These are phyloP conservation scores for Periophthalmus modestus DNA, from an alignment of 2,113 vertebrate species.

Conservation along the genomic window DNA sequence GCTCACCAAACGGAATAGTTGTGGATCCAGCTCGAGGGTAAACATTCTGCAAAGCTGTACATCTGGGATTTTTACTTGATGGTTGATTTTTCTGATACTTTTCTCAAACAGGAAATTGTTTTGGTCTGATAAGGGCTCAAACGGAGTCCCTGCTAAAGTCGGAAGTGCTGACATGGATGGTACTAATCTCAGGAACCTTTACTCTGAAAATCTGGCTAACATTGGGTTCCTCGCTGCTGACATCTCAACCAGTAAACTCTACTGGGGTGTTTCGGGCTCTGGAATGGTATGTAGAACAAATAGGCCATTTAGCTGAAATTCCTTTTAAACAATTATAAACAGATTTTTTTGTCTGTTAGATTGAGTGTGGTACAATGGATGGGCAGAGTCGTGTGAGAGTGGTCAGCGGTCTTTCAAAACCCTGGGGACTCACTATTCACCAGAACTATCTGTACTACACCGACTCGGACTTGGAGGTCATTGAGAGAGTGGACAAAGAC, in stretches of 20 bases:
- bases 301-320: neutral
- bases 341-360: conserved; percentile 48
- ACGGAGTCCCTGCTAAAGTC: conserved; percentile 75
- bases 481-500: conserved; percentile 76
- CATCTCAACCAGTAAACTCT: conserved; percentile 66
- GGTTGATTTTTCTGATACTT: neutral
- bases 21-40: conserved; percentile 76
- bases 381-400: conserved; percentile 57
- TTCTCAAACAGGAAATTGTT: conserved; percentile 67
- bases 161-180: conserved; percentile 76
- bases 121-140: conserved; percentile 75
- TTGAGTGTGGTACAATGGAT: conserved; percentile 75
- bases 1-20: conserved; percentile 69
- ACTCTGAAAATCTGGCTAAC: conserved; percentile 62
- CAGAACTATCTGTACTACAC: conserved; percentile 75
- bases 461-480: conserved; percentile 75
- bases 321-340: neutral
- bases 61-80: neutral
- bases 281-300: conserved; percentile 63
- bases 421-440: conserved; percentile 72
- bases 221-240: conserved; percentile 71
- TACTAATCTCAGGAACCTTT: conserved; percentile 67
- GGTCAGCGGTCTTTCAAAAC: conserved; percentile 70
- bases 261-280: conserved; percentile 70
- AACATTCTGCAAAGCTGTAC: conserved; percentile 4